A percentile compares a stretch with the other conserved stretches of the same genome.
phyloP scores from a whole-genome alignment of 2,888 invertebrate genomes.

The Lithophane semibrunnea region DNA sequence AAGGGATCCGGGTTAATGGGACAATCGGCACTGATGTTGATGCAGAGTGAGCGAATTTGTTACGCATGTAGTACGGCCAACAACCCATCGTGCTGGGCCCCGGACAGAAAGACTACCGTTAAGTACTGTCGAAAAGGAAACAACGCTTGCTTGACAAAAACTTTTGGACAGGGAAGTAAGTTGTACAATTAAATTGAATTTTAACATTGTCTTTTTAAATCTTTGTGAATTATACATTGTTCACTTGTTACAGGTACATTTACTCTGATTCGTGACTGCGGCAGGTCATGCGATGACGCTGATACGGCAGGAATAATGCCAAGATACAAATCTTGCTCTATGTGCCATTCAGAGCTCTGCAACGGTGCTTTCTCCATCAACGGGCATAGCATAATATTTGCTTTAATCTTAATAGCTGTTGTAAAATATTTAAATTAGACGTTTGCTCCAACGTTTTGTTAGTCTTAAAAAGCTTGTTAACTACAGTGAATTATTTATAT shows the following conservation, averaged over 20 bases:
- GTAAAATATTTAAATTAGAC: slow-evolving; percentile 57
- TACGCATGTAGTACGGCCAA: slow-evolving; percentile 81
- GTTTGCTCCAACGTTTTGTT: not conserved
- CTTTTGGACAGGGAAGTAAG: slow-evolving; percentile 75
- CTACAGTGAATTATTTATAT: slow-evolving; percentile 43
- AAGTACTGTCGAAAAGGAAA: slow-evolving; percentile 81
- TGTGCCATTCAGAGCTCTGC: slow-evolving; percentile 81
- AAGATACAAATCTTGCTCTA: slow-evolving; percentile 76
- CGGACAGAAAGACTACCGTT: slow-evolving; percentile 78
- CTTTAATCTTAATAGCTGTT: slow-evolving; percentile 61
- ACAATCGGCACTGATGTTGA: slow-evolving; percentile 66
- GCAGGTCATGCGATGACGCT: slow-evolving; percentile 72
- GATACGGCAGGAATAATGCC: slow-evolving; percentile 66
- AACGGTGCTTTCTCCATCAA: slow-evolving; percentile 75
- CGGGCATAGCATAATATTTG: slow-evolving; percentile 64
- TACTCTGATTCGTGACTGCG: slow-evolving; percentile 81
- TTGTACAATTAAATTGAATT: not conserved
- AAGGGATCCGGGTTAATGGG: slow-evolving; percentile 68
- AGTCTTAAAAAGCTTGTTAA: slow-evolving; percentile 13
- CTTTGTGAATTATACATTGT: not conserved
- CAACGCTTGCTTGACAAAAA: slow-evolving; percentile 79
- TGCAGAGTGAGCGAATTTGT: slow-evolving; percentile 76
- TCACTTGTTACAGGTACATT: slow-evolving; percentile 71
- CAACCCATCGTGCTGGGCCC: slow-evolving; percentile 79
- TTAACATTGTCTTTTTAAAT: not conserved